A percentile compares a stretch with the other conserved stretches of the same genome.
phyloP scores from a whole-genome alignment of 2,888 invertebrate genomes.

The Taenaris catops region DNA sequence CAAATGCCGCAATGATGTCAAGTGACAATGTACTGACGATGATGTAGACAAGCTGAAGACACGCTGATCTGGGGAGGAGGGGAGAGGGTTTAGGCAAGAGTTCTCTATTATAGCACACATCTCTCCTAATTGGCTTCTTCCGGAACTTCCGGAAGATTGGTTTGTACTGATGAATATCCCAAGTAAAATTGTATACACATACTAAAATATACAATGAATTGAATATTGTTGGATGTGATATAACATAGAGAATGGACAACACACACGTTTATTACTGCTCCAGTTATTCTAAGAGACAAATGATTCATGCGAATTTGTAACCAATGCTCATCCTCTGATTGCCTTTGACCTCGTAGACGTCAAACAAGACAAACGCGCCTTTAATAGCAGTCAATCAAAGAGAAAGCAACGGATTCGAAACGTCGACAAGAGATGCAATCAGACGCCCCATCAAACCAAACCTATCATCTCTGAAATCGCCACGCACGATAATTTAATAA shows the following conservation, averaged over 20 bases:
- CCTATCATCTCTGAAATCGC: constrained; percentile 79
- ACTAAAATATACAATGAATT: no score
- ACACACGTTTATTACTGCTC: constrained; percentile 1
- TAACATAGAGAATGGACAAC: constrained; percentile 2
- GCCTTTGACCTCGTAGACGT: constrained; percentile 38
- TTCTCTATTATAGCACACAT: no score
- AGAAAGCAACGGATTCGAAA: constrained; percentile 68
- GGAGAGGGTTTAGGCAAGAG: no score
- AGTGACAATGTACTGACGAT: no score
- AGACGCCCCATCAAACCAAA: constrained; percentile 71
- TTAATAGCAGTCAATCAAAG: constrained; percentile 73
- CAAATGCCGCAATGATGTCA: no score
- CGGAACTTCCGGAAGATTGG: no score
- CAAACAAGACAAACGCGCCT: constrained; percentile 36
- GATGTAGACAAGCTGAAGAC: no score
- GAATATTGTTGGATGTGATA: no score
- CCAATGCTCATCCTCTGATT: constrained; percentile 29
- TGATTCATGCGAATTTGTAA: constrained; percentile 51
- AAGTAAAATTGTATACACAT: no score
- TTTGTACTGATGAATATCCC: no score
- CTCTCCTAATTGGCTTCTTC: no score
- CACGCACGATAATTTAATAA: constrained; percentile 79
- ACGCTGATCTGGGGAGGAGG: no score
- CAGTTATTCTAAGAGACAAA: constrained; percentile 33
- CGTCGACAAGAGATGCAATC: constrained; percentile 78